These are phyloP conservation scores for Parasteatoda lunata DNA, from an alignment of 2,888 invertebrate genomes.

Conservation along the genomic window DNA sequence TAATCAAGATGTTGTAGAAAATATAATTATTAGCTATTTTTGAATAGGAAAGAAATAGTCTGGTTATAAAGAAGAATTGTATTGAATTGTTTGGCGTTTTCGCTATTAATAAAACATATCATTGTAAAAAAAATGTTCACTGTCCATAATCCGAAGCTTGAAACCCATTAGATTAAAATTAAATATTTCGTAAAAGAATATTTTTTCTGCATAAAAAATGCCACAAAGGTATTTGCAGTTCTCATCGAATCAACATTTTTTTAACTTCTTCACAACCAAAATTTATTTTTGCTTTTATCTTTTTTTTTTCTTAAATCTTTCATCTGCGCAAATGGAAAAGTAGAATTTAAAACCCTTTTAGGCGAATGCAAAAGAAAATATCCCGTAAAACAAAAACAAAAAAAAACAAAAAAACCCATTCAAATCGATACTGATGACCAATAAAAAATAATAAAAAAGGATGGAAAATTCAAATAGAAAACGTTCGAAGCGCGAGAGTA, in stretches of 20 bases:
- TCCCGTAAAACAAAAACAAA: slow-evolving; percentile 4
- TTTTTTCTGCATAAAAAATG: background rate
- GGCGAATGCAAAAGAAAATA: slow-evolving; percentile 14
- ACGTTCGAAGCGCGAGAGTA: slow-evolving; percentile 21
- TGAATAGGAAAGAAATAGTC: too few species aligned
- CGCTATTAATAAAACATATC: too few species aligned
- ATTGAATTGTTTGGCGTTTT: too few species aligned
- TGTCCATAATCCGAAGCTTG: slow-evolving; percentile 6
- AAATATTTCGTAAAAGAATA: slow-evolving; percentile 31
- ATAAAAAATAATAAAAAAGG: slow-evolving; percentile 58
- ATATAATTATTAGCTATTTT: too few species aligned
- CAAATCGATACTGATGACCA: slow-evolving; percentile 64
- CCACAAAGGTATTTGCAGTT: background rate
- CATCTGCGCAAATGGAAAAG: slow-evolving; percentile 35
- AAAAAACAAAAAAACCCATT: slow-evolving; percentile 43
- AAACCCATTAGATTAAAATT: slow-evolving; percentile 44
- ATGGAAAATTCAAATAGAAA: slow-evolving; percentile 34
- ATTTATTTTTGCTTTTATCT: slow-evolving; percentile 11
- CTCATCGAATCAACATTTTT: slow-evolving; percentile 28
- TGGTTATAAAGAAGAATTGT: too few species aligned
- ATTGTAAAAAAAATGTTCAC: background rate
- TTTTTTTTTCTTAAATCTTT: background rate
- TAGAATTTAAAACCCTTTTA: slow-evolving; percentile 54
- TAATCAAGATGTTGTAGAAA: too few species aligned
- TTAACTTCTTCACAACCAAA: slow-evolving; percentile 23